These are phyloP conservation scores for Grallaria varia DNA, from an alignment of 2,113 vertebrate species.

Conservation along the genomic window DNA sequence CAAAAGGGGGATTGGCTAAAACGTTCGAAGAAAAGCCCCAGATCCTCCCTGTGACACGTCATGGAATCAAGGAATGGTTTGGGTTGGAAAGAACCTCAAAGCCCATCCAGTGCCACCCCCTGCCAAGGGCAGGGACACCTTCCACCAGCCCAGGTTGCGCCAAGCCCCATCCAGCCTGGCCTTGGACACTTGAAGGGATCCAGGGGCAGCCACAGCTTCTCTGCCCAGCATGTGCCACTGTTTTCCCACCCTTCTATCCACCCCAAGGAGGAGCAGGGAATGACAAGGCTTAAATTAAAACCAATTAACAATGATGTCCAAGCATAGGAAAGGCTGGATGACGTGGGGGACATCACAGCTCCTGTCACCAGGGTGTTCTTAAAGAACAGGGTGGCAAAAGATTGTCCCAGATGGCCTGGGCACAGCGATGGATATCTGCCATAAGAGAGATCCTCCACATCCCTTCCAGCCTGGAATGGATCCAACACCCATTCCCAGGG, in stretches of 20 bases:
- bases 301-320: accelerated
- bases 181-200: background rate
- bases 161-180: background rate
- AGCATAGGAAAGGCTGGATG: background rate
- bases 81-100: background rate
- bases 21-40: background rate
- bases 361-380: accelerated
- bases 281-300: background rate
- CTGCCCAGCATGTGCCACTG: too few species aligned
- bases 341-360: too few species aligned
- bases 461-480: background rate
- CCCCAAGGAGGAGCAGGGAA: background rate
- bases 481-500: background rate
- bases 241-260: accelerated
- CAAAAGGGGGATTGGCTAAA: background rate
- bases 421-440: accelerated
- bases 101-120: accelerated
- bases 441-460: background rate
- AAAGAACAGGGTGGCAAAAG: background rate
- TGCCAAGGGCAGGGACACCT: background rate
- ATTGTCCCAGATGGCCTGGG: background rate
- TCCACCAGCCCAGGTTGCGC: accelerated
- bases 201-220: background rate
- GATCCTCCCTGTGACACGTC: background rate
- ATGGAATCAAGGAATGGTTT: background rate